Evolutionary conservation across 2,888 invertebrate species (phyloP).

Genomic region (Melinopterus prodromus): DNA sequence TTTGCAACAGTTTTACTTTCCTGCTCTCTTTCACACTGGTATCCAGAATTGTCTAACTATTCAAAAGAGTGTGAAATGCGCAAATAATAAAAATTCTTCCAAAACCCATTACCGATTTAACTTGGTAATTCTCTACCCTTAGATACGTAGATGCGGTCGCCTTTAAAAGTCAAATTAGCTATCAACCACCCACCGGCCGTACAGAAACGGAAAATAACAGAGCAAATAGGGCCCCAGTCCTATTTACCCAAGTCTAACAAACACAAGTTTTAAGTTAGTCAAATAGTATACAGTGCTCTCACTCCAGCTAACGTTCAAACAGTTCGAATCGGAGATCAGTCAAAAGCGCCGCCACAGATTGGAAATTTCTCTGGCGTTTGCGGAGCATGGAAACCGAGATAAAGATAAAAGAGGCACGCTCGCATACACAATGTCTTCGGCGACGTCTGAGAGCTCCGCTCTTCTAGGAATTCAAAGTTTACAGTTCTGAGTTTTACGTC

Average conservation of each 20-base stretch:
- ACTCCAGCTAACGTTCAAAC: neutral
- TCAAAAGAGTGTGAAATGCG: too few species aligned
- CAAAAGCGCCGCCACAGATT: neutral
- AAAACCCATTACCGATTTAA: too few species aligned
- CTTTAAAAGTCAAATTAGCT: neutral
- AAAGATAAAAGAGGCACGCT: neutral
- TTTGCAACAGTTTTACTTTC: too few species aligned
- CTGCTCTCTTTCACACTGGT: too few species aligned
- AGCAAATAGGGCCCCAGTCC: neutral
- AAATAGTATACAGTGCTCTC: neutral
- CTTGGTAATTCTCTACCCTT: too few species aligned
- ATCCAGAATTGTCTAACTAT: too few species aligned
- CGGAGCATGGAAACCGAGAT: neutral
- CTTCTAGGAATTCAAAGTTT: neutral
- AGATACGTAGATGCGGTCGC: neutral
- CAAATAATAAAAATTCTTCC: too few species aligned
- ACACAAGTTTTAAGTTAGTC: slow-evolving; percentile 4
- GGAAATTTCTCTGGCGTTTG: neutral
- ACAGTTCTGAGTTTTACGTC: neutral
- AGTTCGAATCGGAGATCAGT: neutral
- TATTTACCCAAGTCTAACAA: neutral
- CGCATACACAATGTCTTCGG: neutral
- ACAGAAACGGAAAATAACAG: neutral
- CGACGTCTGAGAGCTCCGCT: neutral
- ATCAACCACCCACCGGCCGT: neutral